Percentiles rank a stretch among this genome's conserved stretches.
Evolutionary conservation across 2,888 invertebrate species (phyloP).

Genomic region (Machimus atricapillus): DNA sequence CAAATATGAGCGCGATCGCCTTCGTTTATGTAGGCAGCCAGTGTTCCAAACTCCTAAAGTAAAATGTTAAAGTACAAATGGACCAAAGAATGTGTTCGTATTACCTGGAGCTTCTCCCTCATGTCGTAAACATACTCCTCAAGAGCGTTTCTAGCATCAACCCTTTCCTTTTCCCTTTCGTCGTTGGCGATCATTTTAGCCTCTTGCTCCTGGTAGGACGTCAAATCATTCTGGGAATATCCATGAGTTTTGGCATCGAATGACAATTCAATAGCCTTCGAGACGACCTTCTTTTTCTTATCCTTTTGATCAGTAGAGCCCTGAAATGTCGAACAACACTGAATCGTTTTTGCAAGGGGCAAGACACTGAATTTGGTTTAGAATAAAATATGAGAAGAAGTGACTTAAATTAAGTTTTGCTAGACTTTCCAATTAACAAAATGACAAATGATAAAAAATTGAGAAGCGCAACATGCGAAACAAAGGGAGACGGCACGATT

Average conservation of each 20-base stretch:
- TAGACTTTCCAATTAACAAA: not conserved
- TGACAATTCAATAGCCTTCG: conserved; percentile 84
- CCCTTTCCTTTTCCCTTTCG: conserved; percentile 90
- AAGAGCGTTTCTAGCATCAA: conserved; percentile 94
- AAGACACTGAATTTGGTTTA: not conserved
- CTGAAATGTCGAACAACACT: conserved; percentile 26
- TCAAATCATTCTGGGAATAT: conserved; percentile 74
- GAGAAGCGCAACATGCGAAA: not conserved
- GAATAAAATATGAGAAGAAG: not conserved
- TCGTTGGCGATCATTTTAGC: conserved; percentile 86
- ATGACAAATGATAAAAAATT: not conserved
- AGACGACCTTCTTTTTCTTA: conserved; percentile 72
- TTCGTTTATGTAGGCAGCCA: conserved; percentile 79
- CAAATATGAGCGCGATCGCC: conserved; percentile 71
- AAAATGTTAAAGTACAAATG: not conserved
- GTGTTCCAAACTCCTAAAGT: conserved; percentile 69
- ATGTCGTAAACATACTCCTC: conserved; percentile 99
- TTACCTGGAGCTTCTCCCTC: conserved; percentile 79
- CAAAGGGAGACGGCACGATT: not conserved
- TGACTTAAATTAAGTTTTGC: not conserved
- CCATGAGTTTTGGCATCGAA: conserved; percentile 80
- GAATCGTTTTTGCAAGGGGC: conserved; percentile 23
- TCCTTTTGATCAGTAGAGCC: conserved; percentile 29
- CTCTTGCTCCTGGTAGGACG: conserved; percentile 80
- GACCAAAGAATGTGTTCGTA: not conserved